Percentiles rank a stretch among this genome's conserved stretches.
Evolutionary conservation across 2,888 invertebrate species (phyloP).

Genomic region (Dendrolimus houi): DNA sequence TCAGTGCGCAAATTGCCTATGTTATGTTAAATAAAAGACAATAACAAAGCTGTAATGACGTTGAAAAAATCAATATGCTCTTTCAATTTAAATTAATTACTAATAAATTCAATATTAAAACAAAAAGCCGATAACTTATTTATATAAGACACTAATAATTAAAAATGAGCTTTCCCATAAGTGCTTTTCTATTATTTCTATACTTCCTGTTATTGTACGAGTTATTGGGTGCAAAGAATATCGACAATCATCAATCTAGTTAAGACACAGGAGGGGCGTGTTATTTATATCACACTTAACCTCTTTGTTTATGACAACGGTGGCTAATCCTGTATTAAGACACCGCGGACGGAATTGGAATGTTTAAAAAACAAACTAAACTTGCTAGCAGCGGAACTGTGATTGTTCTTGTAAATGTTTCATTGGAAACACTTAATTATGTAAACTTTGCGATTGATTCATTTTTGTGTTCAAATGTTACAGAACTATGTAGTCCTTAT

Average conservation of each 20-base stretch:
- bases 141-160: not conserved
- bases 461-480: too few relatives aligned
- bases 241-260: conserved; percentile 15
- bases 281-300: conserved; percentile 52
- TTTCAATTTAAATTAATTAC: not conserved
- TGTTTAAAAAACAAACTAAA: conserved; percentile 20
- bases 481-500: too few relatives aligned
- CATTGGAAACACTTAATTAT: too few relatives aligned
- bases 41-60: too few relatives aligned
- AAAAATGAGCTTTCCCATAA: not conserved
- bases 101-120: not conserved
- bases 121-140: not conserved
- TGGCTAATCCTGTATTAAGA: conserved; percentile 41
- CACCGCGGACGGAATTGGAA: conserved; percentile 20
- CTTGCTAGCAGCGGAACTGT: conserved; percentile 13
- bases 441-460: too few relatives aligned
- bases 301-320: conserved; percentile 49
- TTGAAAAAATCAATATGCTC: too few relatives aligned
- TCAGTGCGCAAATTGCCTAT: not conserved
- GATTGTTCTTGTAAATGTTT: conserved; percentile 10
- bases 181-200: not conserved
- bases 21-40: too few relatives aligned
- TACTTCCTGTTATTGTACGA: not conserved
- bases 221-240: conserved; percentile 25
- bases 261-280: conserved; percentile 36